Conservation (phyloP, 2,113 vertebrate species). For the Chiloscyllium plagiosum region DNA sequence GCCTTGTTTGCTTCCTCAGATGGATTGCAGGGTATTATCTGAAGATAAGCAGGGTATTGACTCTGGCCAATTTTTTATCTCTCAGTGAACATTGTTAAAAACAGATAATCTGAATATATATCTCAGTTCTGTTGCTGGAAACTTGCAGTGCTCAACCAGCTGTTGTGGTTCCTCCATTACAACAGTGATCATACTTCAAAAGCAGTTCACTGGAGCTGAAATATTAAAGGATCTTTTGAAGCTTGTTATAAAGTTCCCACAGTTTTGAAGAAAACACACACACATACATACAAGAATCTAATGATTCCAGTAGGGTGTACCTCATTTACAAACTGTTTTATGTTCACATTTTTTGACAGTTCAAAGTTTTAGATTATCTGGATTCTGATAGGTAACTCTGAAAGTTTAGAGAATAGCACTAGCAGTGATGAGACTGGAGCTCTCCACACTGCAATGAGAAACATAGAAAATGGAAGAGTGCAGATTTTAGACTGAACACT, state of each 20-base stretch:
- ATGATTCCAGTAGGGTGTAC: neutral
- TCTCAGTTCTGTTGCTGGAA: neutral
- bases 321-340: neutral
- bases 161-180: neutral
- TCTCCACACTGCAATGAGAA: neutral
- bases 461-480: neutral
- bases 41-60: neutral
- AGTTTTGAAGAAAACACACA: neutral
- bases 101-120: neutral
- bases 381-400: neutral
- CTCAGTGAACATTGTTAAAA: neutral
- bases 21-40: neutral
- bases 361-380: neutral
- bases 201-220: neutral
- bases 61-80: neutral
- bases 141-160: neutral
- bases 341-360: neutral
- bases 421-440: neutral
- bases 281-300: neutral
- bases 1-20: neutral
- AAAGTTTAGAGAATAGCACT: neutral
- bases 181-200: neutral
- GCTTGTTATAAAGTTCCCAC: neutral
- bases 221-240: neutral
- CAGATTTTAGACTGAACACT: neutral